Percentiles rank a stretch among this genome's conserved stretches.
Evolutionary conservation across 1,140 invertebrate genomes (phyloP).

Genomic region (Drosophila watanabei): DNA sequence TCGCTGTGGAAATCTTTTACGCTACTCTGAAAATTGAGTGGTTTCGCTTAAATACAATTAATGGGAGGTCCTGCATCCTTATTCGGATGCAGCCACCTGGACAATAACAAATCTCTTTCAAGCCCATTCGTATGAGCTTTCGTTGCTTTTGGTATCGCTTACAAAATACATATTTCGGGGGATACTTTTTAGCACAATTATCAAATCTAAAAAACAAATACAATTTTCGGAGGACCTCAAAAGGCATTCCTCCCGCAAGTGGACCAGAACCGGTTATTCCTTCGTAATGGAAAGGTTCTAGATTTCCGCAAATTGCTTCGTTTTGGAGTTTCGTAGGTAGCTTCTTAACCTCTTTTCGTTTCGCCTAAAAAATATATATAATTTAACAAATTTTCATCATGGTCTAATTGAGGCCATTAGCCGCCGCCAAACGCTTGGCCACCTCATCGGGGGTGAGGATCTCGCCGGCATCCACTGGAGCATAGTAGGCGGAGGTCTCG

Average conservation of each 20-base stretch:
- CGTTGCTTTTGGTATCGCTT: constrained; percentile 41
- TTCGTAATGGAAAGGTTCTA: not conserved
- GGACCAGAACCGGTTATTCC: not conserved
- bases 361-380: constrained; percentile 26
- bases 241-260: constrained; percentile 32
- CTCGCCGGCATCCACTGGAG: constrained; percentile 92
- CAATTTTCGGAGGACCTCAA: constrained; percentile 41
- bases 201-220: constrained; percentile 71
- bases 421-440: constrained; percentile 71
- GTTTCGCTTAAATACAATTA: constrained; percentile 50
- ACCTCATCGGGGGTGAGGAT: constrained; percentile 83
- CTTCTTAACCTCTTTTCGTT: constrained; percentile 24
- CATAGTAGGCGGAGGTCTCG: constrained; percentile 94
- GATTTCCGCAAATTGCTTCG: constrained; percentile 18
- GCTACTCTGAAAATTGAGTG: constrained; percentile 50
- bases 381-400: constrained; percentile 12
- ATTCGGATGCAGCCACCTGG: constrained; percentile 15
- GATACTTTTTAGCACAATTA: constrained; percentile 51
- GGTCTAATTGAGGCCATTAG: constrained; percentile 52
- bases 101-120: constrained; percentile 40
- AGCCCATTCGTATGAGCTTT: not conserved
- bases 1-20: constrained; percentile 18
- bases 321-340: constrained; percentile 18
- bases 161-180: constrained; percentile 48
- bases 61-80: not conserved